phyloP scores from a whole-genome alignment of 2,888 invertebrate species.

The Sinodicranocentrus sp. region DNA sequence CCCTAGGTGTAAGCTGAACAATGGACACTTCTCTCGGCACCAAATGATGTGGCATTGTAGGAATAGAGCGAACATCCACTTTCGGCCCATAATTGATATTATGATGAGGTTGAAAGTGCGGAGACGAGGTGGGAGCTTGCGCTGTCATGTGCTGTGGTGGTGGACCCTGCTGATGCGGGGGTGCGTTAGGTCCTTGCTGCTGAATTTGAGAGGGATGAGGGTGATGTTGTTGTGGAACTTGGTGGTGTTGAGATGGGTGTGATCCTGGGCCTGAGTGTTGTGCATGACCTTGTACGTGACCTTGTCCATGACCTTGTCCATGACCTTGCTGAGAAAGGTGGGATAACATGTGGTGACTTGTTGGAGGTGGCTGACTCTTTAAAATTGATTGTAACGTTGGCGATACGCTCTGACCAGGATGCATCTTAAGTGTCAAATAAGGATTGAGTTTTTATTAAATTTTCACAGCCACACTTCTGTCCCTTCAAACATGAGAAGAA shows the following conservation, averaged over 20 bases:
- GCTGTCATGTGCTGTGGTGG: conserved; percentile 71
- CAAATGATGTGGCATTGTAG: conserved; percentile 69
- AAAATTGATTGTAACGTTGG: conserved; percentile 77
- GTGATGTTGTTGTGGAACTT: background rate
- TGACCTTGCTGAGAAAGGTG: conserved; percentile 72
- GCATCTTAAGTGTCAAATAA: too few relatives aligned
- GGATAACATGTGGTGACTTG: conserved; percentile 54
- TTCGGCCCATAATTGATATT: conserved; percentile 68
- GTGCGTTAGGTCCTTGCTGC: conserved; percentile 26
- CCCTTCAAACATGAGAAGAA: background rate
- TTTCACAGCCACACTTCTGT: background rate
- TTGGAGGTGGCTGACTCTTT: conserved; percentile 75
- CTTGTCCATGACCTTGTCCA: too few relatives aligned
- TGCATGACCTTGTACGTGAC: conserved; percentile 55
- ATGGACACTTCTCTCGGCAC: conserved; percentile 69
- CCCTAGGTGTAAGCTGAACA: conserved; percentile 77
- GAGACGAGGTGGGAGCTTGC: conserved; percentile 58
- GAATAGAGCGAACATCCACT: conserved; percentile 69
- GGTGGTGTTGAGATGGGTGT: conserved; percentile 18
- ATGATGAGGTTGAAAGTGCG: conserved; percentile 60
- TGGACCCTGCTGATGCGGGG: conserved; percentile 48
- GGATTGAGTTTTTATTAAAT: too few relatives aligned
- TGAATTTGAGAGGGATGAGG: conserved; percentile 17
- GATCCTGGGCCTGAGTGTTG: conserved; percentile 76
- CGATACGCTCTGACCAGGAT: conserved; percentile 76